Conservation (phyloP, 2,113 vertebrate species). For the Peromyscus leucopus region DNA sequence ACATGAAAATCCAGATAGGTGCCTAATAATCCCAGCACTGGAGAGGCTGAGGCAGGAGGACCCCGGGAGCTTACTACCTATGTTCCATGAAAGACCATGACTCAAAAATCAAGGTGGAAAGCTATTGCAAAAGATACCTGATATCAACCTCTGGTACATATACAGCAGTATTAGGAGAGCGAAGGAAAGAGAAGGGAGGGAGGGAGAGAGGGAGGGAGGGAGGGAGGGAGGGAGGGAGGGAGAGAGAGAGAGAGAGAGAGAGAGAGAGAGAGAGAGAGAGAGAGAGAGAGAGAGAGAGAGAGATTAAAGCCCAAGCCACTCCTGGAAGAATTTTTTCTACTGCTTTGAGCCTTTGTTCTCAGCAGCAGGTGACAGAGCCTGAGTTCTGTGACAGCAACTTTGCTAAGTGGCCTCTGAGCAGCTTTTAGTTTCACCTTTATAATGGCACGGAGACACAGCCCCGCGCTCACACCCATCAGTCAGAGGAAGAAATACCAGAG, state of each 20-base stretch:
- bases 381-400: background rate
- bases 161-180: too few relatives aligned
- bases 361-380: background rate
- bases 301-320: background rate
- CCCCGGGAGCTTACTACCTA: background rate
- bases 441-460: background rate
- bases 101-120: background rate
- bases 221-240: too few relatives aligned
- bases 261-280: too few relatives aligned
- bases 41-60: background rate
- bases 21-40: background rate
- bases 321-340: background rate
- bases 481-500: background rate
- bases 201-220: too few relatives aligned
- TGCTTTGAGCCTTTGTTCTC: background rate
- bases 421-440: background rate
- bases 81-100: background rate
- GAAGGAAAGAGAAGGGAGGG: background rate
- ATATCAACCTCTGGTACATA: background rate
- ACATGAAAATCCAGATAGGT: background rate
- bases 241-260: too few relatives aligned
- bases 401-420: background rate
- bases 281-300: background rate
- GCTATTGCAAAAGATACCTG: background rate
- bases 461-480: background rate